Percentiles rank a stretch among this genome's conserved stretches.
Evolutionary conservation across 1,140 invertebrate genomes (phyloP).

Genomic region (Saccostrea cuccullata): DNA sequence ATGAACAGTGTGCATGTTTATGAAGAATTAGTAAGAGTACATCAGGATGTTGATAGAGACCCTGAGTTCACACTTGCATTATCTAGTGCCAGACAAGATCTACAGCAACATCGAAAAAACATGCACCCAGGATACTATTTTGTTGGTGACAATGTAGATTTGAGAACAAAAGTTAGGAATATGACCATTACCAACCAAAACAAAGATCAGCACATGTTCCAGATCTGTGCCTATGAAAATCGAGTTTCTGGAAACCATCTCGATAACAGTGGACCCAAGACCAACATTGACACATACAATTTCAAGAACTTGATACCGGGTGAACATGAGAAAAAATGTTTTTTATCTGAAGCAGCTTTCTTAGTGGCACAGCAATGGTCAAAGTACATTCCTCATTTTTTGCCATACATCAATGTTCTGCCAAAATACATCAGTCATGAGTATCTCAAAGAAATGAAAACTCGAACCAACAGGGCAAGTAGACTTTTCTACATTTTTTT

Average conservation of each 20-base stretch:
- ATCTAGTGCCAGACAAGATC: not conserved
- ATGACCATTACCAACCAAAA: conserved; percentile 40
- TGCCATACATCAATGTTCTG: not conserved
- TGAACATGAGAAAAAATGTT: too few species aligned
- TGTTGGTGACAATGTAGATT: conserved; percentile 47
- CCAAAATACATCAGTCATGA: conserved; percentile 13
- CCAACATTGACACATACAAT: too few species aligned
- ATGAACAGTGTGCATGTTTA: not conserved
- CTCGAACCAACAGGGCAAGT: conserved; percentile 23
- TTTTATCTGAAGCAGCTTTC: too few species aligned
- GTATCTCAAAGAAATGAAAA: conserved; percentile 33
- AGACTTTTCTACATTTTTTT: too few species aligned
- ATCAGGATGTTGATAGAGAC: not conserved
- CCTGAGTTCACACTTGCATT: not conserved
- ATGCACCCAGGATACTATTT: conserved; percentile 45
- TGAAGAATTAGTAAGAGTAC: too few species aligned
- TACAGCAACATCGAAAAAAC: not conserved
- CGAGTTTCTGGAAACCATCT: conserved; percentile 39
- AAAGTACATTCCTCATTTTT: conserved; percentile 21
- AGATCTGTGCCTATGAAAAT: conserved; percentile 45
- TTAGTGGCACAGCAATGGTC: conserved; percentile 13
- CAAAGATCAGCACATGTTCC: conserved; percentile 46
- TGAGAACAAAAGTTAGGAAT: conserved; percentile 32
- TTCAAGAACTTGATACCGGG: too few species aligned
- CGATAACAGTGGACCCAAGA: too few species aligned